A percentile compares a stretch with the other conserved stretches of the same genome.
phyloP scores from a whole-genome alignment of 2,113 vertebrate genomes.

The Strix aluco region DNA sequence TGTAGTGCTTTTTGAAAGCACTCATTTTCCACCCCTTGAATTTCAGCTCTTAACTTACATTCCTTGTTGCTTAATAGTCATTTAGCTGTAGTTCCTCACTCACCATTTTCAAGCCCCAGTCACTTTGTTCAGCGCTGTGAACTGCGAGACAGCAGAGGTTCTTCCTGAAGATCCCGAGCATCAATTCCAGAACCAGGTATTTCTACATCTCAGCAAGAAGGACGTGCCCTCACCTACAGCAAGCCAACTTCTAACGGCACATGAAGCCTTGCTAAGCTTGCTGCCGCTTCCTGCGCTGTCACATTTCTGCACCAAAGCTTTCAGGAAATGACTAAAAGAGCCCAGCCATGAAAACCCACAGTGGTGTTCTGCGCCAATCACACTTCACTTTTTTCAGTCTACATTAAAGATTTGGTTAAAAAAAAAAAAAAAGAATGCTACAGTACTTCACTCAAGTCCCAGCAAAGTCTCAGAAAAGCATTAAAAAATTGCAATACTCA shows the following conservation, averaged over 20 bases:
- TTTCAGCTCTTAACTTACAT: background rate
- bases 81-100: conserved; percentile 6
- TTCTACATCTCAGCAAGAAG: conserved; percentile 41
- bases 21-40: conserved; percentile 66
- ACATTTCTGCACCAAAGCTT: conserved; percentile 47
- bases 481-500: background rate
- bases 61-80: background rate
- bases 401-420: conserved; percentile 45
- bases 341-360: conserved; percentile 65
- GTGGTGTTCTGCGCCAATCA: conserved; percentile 39
- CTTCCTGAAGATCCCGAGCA: conserved; percentile 51
- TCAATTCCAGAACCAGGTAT: background rate
- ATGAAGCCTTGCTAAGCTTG: conserved; percentile 18
- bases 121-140: conserved; percentile 1
- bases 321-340: conserved; percentile 77
- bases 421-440: background rate
- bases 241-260: background rate
- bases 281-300: conserved; percentile 51
- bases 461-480: background rate
- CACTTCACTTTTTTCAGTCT: conserved; percentile 39
- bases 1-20: conserved; percentile 67
- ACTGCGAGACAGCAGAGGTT: conserved; percentile 47
- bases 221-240: background rate
- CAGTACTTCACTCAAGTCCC: conserved; percentile 31
- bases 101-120: conserved; percentile 35